phyloP scores from a whole-genome alignment of 2,797 vertebrate genomes.

The Periparus ater region DNA sequence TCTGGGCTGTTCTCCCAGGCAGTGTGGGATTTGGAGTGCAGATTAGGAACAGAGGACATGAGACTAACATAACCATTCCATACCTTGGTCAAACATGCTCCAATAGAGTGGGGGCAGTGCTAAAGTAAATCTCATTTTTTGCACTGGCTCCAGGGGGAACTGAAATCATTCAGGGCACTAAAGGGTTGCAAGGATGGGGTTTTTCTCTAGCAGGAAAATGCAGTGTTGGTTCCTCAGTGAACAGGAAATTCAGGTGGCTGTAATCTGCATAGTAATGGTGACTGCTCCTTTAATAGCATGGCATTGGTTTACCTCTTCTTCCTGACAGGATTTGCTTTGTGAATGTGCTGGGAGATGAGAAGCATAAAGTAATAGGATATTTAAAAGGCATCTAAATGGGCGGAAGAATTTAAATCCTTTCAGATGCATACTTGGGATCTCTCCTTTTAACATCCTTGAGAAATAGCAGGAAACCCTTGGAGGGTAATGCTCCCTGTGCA shows the following conservation, averaged over 20 bases:
- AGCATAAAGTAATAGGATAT: neutral
- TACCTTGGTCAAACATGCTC: neutral
- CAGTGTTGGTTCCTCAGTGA: neutral
- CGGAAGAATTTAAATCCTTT: neutral
- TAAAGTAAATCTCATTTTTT: neutral
- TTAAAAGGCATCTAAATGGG: neutral
- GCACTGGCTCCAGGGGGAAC: neutral
- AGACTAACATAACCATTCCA: neutral
- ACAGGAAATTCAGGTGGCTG: neutral
- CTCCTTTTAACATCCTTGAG: neutral
- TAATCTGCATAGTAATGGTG: neutral
- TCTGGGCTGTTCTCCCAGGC: neutral
- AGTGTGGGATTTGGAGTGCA: rapidly evolving
- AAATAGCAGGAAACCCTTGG: neutral
- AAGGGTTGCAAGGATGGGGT: neutral
- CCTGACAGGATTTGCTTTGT: constrained; percentile 4
- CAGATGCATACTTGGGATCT: neutral
- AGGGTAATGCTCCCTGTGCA: neutral
- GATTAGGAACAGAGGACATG: neutral
- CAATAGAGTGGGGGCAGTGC: neutral
- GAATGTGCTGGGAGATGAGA: neutral
- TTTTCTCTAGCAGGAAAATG: neutral
- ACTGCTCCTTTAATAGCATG: neutral
- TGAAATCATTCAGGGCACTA: neutral
- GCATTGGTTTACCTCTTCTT: neutral